Conservation (phyloP, 64 coral and sea anemone genomes). For the Acropora yongei region DNA sequence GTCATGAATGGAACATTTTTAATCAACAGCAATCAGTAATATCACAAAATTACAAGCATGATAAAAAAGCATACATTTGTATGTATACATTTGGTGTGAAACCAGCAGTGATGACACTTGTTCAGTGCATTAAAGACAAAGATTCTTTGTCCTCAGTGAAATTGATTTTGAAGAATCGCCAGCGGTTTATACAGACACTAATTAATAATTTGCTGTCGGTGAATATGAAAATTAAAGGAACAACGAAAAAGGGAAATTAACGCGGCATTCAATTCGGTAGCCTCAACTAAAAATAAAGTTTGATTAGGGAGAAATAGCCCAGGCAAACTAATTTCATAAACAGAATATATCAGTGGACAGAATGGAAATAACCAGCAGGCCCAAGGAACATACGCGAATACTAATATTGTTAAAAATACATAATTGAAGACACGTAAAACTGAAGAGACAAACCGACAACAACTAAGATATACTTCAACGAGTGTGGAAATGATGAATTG, state of each 20-base stretch:
- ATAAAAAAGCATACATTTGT: too few species aligned
- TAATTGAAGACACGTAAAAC: background rate
- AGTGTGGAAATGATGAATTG: background rate
- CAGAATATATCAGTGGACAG: too few species aligned
- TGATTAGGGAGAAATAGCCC: too few species aligned
- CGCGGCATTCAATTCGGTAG: background rate
- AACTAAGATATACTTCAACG: background rate
- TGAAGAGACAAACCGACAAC: background rate
- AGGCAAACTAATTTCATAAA: background rate
- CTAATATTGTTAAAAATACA: background rate
- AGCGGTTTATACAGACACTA: too few species aligned
- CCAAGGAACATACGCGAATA: background rate
- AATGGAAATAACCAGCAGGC: background rate
- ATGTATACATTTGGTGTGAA: too few species aligned
- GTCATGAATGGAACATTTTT: background rate
- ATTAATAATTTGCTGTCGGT: too few species aligned
- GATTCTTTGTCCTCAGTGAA: too few species aligned
- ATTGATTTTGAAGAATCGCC: too few species aligned
- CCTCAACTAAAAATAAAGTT: background rate
- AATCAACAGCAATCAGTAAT: background rate
- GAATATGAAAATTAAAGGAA: background rate
- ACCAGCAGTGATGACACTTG: too few species aligned
- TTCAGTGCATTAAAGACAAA: too few species aligned
- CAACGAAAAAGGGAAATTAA: background rate
- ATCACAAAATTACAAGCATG: background rate